Evolutionary conservation across 2,797 vertebrate species (phyloP).

Genomic region (Coregonus suidteri): DNA sequence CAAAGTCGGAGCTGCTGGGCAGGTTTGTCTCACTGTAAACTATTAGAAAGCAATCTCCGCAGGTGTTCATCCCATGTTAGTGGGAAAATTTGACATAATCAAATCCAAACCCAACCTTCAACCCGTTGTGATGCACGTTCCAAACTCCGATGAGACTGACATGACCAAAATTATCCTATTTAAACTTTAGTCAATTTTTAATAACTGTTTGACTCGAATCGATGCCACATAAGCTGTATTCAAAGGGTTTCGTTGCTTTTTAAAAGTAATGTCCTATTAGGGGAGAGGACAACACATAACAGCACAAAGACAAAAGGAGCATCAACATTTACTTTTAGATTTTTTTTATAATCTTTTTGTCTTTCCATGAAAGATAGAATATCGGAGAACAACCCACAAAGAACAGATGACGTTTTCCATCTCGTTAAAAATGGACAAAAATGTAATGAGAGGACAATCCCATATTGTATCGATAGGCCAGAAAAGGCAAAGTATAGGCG

Average conservation of each 20-base stretch:
- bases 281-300: not conserved
- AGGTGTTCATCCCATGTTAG: no score
- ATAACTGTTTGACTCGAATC: no score
- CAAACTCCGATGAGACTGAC: no score
- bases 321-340: slow-evolving; percentile 46
- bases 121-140: no score
- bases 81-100: no score
- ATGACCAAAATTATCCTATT: no score
- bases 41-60: no score
- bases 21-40: no score
- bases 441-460: slow-evolving; percentile 64
- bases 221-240: no score
- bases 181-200: no score
- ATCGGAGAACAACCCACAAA: slow-evolving; percentile 80
- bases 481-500: slow-evolving; percentile 67
- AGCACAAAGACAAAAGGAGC: not conserved
- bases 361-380: slow-evolving; percentile 79
- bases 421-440: slow-evolving; percentile 75
- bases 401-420: slow-evolving; percentile 74
- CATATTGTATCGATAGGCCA: slow-evolving; percentile 61
- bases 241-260: not conserved
- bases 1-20: no score
- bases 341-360: slow-evolving; percentile 63
- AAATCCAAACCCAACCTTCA: no score
- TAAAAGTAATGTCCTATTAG: not conserved